These are phyloP conservation scores for Circaetus gallicus DNA, from an alignment of 2,113 vertebrate species.

Conservation along the genomic window DNA sequence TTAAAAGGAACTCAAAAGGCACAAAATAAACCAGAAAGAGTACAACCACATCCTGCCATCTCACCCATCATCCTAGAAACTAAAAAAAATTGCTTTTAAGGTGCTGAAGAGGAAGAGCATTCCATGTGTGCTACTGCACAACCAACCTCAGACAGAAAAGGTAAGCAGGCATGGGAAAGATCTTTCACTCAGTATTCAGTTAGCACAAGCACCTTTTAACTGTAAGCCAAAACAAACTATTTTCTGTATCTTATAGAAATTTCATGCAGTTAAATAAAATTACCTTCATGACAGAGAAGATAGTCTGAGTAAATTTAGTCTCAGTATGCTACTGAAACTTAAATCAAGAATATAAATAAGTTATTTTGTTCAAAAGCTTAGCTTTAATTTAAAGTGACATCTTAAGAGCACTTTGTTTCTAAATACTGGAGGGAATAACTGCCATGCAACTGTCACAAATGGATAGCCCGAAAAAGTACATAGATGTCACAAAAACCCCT, in stretches of 20 bases:
- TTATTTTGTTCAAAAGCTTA: conserved; percentile 62
- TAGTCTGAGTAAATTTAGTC: conserved; percentile 32
- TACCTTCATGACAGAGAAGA: not conserved
- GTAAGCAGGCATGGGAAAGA: not conserved
- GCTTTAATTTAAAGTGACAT: conserved; percentile 73
- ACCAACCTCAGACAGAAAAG: not conserved
- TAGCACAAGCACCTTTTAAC: not conserved
- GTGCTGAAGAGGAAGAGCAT: not conserved
- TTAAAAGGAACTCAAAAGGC: not conserved
- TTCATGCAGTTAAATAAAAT: conserved; percentile 1
- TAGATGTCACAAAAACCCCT: conserved; percentile 5
- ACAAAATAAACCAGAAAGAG: not conserved
- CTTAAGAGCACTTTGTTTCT: conserved; percentile 66
- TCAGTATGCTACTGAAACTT: conserved; percentile 63
- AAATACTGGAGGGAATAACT: conserved; percentile 55
- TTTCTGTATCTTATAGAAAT: not conserved
- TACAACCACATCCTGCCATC: not conserved
- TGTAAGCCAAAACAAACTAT: not conserved
- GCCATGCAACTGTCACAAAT: conserved; percentile 41
- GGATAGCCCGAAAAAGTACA: conserved; percentile 14
- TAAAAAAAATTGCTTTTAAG: not conserved
- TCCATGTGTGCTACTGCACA: not conserved
- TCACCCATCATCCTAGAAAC: not conserved
- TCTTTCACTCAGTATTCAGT: not conserved
- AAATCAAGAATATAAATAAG: conserved; percentile 75